Base-by-base conservation (phyloP, 2,888 invertebrate genomes). In the Diplazon laetatorius region DNA sequence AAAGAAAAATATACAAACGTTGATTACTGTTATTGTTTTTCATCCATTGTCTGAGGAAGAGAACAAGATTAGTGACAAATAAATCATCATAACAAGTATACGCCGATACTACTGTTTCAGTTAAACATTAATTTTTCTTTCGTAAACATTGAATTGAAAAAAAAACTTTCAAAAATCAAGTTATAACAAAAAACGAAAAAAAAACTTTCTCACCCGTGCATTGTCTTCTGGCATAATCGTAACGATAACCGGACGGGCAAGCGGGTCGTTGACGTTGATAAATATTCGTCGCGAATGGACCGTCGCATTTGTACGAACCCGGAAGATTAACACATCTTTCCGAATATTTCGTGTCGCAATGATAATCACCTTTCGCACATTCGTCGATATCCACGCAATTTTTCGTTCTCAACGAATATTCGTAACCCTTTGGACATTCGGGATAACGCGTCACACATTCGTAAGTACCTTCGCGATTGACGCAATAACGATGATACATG, bases 341-440 rank as follows among this genome's bases (percentile, higher is more conserved):
- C 50, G 88, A 90, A 10, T 82, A 77, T 22, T 81, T 80, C 0
- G 87, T 77, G 22, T 90, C 89, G 87, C 93, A 93, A 2, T 87
- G 87, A 57, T 88, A 85, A 39, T 82, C 83, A 2, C 83, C 86
- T n/a, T 81, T 87, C 12, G 85, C 82, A 14, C 94, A 94, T 83
- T 94, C 94, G 82, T 94, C 92, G 62, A 94, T 89, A 86, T 94
- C 94, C 92, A 86, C 84, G 82, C 90, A 90, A 8, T 68, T 77
- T 18, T 79, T 80, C 2, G 78, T 82, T 12, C 76, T 55, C 12
- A 89, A 55, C 0, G 89, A 89, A 42, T 87, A 90, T 63, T 86
- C 82, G 74, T 85, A 89, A 12, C 90, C 90, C 5, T 82, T 63
- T 0, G 85, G 73, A 48, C 90, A 90, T 10, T 85, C 84, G 0